Evolutionary conservation across 1,140 invertebrate genomes (phyloP), one percentile per base, ranked within the genome.

Genomic region (Diplogasteroides magnus): DNA sequence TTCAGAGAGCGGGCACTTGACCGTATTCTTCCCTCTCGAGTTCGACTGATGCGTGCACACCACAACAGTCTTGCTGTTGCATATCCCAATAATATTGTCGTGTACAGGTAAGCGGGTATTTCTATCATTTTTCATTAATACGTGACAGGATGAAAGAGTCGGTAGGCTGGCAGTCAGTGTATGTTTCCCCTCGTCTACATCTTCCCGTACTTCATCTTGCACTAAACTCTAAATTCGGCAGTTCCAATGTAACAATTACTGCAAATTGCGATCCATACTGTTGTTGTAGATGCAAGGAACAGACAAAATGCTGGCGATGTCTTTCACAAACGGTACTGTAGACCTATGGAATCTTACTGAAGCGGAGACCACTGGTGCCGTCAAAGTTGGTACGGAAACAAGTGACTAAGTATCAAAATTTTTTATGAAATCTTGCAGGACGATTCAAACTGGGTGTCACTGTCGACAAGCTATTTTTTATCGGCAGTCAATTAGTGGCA

Each of bases 41-140:
- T 94, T 56, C 90, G 93, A 83, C 93, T 97, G 73, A 91, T 98
- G 68, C 92, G 93, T 84, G 94, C 94, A 19, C 94, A 98, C 86
- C 93, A 97, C 82, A 97, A 97, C 83, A 97, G 93, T 91, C 93
- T 98, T 75, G 92, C 91, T 68, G 93, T 95, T 31, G 93, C 92
- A 14, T 97, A 96, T 84, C 90, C 91, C 61, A 92, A 97, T 86
- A 94, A 93, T 86, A 90, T 97, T 15, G 90, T 91, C 67, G 94
- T 93, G 82, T 97, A 94, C 84, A 90, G 90, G 90, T 91, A 85
- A 83, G 75, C 71, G 57, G 71, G 69, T 28, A 1, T n/a, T 1
- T 32, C 26, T 71, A 25, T 56, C 14, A 26, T 62, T 1, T 64
- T 58, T 62, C 2, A 31, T 61, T 67, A 1, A 70, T 26, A 2